Conservation (phyloP, 2,888 invertebrate genomes). For the Pammene aurita region DNA sequence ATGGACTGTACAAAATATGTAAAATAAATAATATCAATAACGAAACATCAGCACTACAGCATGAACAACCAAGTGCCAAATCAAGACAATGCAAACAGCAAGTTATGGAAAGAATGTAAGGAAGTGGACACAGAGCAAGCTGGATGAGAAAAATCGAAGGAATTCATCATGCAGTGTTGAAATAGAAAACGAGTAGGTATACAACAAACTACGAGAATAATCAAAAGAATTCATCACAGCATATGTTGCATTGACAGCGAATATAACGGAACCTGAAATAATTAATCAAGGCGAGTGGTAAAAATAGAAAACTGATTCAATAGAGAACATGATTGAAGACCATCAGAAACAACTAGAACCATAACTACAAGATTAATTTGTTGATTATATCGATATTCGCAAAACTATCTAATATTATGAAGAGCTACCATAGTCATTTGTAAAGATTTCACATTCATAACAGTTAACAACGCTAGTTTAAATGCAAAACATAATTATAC, state of each 20-base stretch:
- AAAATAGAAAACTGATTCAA: neutral
- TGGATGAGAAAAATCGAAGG: too few relatives aligned
- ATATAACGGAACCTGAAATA: neutral
- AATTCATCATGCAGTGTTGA: too few relatives aligned
- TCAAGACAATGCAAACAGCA: constrained; percentile 1
- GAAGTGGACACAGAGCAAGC: too few relatives aligned
- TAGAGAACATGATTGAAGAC: neutral
- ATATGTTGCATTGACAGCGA: neutral
- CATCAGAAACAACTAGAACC: neutral
- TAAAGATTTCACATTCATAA: neutral
- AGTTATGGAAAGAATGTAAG: too few relatives aligned
- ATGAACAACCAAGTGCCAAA: neutral
- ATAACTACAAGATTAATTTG: too few relatives aligned
- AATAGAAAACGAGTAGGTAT: too few relatives aligned
- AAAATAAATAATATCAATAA: constrained; percentile 12
- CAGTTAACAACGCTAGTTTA: neutral
- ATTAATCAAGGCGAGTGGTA: too few relatives aligned
- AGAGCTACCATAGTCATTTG: neutral
- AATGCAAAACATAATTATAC: neutral
- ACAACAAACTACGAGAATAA: too few relatives aligned
- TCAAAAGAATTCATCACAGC: too few relatives aligned
- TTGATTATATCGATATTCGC: too few relatives aligned
- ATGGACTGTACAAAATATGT: constrained; percentile 3
- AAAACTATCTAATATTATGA: neutral
- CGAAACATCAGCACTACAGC: neutral